Conservation (phyloP, 2,113 vertebrate species). For the Leuciscus idus region DNA sequence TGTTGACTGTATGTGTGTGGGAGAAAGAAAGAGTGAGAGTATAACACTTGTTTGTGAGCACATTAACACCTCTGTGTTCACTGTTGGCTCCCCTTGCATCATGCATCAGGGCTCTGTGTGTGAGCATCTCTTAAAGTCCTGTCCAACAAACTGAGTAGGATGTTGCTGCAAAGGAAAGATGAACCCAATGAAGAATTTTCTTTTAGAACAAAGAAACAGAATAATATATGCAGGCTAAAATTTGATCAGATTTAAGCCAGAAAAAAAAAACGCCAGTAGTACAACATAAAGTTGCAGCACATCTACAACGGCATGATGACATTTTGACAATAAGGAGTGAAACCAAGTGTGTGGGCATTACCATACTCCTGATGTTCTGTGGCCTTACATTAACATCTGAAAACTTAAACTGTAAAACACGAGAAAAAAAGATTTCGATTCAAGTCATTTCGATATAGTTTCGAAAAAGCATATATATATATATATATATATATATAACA, state of each 20-base stretch:
- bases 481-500: too few relatives aligned
- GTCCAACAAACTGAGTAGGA: constrained; percentile 42
- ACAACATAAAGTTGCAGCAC: background rate
- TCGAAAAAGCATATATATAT: too few relatives aligned
- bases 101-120: constrained; percentile 9
- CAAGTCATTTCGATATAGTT: too few relatives aligned
- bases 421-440: background rate
- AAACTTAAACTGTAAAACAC: background rate
- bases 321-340: constrained; percentile 4
- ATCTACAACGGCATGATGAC: constrained; percentile 18
- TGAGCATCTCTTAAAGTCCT: constrained; percentile 36
- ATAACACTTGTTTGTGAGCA: constrained; percentile 43
- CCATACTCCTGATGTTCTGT: background rate
- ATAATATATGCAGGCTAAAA: background rate
- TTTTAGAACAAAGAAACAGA: background rate
- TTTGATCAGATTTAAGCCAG: background rate
- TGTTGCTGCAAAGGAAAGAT: background rate
- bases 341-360: background rate
- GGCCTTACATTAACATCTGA: background rate
- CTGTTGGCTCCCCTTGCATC: constrained; percentile 62
- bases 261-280: background rate
- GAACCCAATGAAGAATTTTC: background rate
- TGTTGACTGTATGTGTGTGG: background rate
- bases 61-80: constrained; percentile 46
- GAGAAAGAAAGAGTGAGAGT: background rate